A percentile compares a stretch with the other conserved stretches of the same genome.
Evolutionary conservation across 2,113 vertebrate genomes (phyloP).

Genomic region (Archilochus colubris): DNA sequence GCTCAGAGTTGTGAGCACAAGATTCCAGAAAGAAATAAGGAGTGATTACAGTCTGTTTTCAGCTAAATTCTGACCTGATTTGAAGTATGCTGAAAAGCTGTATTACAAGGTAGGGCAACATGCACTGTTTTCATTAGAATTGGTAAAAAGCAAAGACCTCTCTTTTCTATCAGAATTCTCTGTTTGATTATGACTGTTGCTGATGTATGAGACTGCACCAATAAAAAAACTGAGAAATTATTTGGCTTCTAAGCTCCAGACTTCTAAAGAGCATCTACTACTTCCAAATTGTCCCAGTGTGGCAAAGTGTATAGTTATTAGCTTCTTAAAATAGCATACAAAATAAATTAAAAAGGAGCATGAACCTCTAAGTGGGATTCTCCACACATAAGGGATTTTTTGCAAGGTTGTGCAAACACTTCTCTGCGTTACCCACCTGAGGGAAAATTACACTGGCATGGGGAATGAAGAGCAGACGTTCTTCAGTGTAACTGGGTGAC

Average conservation of each 20-base stretch:
- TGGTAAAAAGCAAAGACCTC: background rate
- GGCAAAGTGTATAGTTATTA: background rate
- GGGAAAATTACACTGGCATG: background rate
- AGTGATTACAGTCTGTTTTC: background rate
- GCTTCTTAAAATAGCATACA: background rate
- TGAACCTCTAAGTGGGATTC: background rate
- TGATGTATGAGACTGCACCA: background rate
- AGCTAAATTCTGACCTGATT: background rate
- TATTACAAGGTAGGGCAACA: background rate
- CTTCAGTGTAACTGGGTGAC: background rate
- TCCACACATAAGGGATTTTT: accelerated
- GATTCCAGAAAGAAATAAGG: background rate
- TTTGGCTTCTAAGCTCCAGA: background rate
- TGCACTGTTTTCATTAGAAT: background rate
- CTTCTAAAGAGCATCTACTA: background rate
- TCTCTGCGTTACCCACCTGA: background rate
- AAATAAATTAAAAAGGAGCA: background rate
- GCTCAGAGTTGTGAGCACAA: background rate
- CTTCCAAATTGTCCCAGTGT: background rate
- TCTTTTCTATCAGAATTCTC: background rate
- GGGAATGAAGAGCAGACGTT: background rate
- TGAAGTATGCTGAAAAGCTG: background rate
- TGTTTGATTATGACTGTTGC: background rate
- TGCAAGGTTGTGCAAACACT: background rate
- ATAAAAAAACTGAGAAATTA: background rate